A percentile compares a stretch with the other conserved stretches of the same genome.
phyloP scores from a whole-genome alignment of 2,888 invertebrate genomes.

The Spatulosminthurus flaviceps region DNA sequence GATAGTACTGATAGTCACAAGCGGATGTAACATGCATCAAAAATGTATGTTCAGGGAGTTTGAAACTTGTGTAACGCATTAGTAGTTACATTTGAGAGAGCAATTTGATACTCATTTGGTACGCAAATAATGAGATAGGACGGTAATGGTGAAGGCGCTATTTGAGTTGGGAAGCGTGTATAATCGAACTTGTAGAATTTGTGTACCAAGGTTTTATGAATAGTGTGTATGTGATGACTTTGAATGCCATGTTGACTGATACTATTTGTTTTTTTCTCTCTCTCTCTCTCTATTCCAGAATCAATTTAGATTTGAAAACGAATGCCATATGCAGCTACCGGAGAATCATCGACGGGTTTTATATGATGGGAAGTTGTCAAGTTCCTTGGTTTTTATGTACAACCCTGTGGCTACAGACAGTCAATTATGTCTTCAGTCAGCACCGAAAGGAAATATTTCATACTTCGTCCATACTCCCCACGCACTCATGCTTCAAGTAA shows the following conservation, averaged over 20 bases:
- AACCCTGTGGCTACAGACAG: slow-evolving; percentile 99
- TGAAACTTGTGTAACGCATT: too few relatives aligned
- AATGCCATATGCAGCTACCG: slow-evolving; percentile 96
- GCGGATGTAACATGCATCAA: too few relatives aligned
- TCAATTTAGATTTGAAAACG: slow-evolving; percentile 99
- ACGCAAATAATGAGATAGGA: too few relatives aligned
- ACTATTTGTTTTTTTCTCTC: slow-evolving; percentile 14
- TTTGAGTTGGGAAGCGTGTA: too few relatives aligned
- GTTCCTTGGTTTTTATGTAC: slow-evolving; percentile 98
- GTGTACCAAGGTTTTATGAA: too few relatives aligned
- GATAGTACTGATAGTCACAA: too few relatives aligned
- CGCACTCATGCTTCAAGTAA: slow-evolving; percentile 96
- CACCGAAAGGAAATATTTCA: slow-evolving; percentile 95
- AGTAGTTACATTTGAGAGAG: too few relatives aligned
- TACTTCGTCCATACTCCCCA: slow-evolving; percentile 99
- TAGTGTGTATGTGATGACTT: background rate
- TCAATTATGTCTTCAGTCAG: slow-evolving; percentile 97
- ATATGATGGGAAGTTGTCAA: slow-evolving; percentile 97
- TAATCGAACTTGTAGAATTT: too few relatives aligned
- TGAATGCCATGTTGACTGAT: background rate
- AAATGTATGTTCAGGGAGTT: too few relatives aligned
- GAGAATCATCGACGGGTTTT: slow-evolving; percentile 76
- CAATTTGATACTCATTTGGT: too few relatives aligned
- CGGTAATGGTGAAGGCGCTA: too few relatives aligned
- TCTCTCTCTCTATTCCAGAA: slow-evolving; percentile 75